Evolutionary conservation across 1,140 invertebrate species (phyloP).

Genomic region (Homalodisca vitripennis): DNA sequence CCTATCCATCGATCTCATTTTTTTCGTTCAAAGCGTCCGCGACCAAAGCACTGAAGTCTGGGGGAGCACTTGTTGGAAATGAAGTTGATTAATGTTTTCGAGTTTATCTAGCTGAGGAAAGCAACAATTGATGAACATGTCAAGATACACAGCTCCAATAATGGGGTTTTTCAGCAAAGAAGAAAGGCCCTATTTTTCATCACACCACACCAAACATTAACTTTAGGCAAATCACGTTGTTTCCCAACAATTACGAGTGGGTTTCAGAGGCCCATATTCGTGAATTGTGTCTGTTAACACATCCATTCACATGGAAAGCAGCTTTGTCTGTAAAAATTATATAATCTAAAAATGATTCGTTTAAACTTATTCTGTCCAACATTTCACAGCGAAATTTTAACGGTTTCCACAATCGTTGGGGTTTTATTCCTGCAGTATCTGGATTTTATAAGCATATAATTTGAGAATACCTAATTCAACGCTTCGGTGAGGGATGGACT

Average conservation of each 20-base stretch:
- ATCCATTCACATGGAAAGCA: no score
- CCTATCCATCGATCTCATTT: slow-evolving; percentile 4
- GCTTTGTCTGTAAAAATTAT: no score
- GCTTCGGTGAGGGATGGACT: no score
- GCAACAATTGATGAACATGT: no score
- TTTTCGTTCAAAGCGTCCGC: neutral
- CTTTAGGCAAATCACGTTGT: no score
- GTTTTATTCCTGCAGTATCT: no score
- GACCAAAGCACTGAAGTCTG: neutral
- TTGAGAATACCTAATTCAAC: no score
- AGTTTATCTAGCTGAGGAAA: neutral
- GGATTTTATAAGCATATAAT: no score
- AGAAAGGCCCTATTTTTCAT: slow-evolving; percentile 18
- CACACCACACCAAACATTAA: slow-evolving; percentile 14
- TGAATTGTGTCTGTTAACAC: no score
- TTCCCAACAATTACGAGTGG: neutral
- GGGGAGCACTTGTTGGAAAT: neutral
- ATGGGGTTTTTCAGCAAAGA: slow-evolving; percentile 12
- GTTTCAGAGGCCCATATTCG: neutral
- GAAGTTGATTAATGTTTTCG: neutral
- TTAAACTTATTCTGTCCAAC: neutral
- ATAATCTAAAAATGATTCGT: no score
- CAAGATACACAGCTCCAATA: slow-evolving; percentile 5
- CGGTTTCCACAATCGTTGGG: no score
- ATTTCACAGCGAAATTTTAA: no score